Conservation (phyloP, 2,113 vertebrate genomes). For the Apodemus sylvaticus region DNA sequence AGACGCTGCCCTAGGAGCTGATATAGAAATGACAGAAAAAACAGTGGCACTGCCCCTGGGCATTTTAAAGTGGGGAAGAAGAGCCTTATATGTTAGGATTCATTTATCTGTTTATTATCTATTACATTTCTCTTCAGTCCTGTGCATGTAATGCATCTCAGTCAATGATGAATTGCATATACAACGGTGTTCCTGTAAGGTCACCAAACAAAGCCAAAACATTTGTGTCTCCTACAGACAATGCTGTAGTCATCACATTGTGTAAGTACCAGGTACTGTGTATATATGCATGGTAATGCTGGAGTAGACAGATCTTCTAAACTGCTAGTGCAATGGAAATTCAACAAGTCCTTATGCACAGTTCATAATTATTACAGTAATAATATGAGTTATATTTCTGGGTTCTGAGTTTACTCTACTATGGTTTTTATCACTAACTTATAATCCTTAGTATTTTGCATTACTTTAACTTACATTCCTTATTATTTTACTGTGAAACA, state of each 20-base stretch:
- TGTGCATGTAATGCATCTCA: background rate
- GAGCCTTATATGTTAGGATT: background rate
- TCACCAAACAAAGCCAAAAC: background rate
- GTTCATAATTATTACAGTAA: background rate
- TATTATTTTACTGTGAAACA: background rate
- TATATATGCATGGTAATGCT: background rate
- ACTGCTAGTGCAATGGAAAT: background rate
- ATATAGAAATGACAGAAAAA: background rate
- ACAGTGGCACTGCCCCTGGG: background rate
- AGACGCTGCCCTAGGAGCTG: background rate
- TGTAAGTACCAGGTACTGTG: no score
- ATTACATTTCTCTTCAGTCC: background rate
- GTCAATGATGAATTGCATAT: background rate
- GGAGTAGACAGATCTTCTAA: no score
- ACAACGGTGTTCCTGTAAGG: background rate
- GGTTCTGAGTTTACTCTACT: background rate
- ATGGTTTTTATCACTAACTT: background rate
- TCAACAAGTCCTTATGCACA: background rate
- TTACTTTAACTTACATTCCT: background rate
- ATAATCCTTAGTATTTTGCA: background rate
- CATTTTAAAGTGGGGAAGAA: background rate
- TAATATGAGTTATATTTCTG: background rate
- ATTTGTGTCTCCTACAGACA: background rate
- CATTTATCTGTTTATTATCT: background rate
- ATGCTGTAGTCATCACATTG: background rate